A percentile compares a stretch with the other conserved stretches of the same genome.
phyloP scores from a whole-genome alignment of 2,888 invertebrate genomes.

The Chloromyia formosa region DNA sequence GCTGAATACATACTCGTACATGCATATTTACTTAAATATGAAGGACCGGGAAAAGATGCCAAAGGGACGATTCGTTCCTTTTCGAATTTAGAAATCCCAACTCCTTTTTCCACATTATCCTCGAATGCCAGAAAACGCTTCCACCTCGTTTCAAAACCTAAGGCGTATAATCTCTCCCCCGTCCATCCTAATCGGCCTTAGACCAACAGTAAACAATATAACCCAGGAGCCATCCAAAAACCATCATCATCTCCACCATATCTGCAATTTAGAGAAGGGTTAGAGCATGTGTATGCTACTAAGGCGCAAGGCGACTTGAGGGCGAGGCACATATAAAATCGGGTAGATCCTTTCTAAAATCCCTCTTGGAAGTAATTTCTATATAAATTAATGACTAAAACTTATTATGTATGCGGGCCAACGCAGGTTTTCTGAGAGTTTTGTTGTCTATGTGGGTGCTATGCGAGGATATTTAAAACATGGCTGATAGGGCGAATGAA shows the following conservation, averaged over 20 bases:
- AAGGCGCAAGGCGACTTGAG: constrained; percentile 29
- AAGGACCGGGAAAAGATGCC: not conserved
- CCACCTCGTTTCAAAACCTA: constrained; percentile 13
- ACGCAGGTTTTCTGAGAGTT: constrained; percentile 44
- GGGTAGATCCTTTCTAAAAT: constrained; percentile 44
- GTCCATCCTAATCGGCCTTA: constrained; percentile 22
- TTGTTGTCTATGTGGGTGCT: constrained; percentile 37
- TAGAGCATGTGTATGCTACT: constrained; percentile 3
- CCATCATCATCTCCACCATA: constrained; percentile 42
- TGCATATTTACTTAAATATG: constrained; percentile 4
- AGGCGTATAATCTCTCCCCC: constrained; percentile 3
- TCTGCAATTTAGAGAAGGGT: constrained; percentile 41
- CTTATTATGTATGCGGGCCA: constrained; percentile 51
- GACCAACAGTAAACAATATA: constrained; percentile 2
- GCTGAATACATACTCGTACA: no score
- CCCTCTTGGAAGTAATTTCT: constrained; percentile 49
- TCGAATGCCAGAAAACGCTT: not conserved
- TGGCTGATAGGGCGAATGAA: not conserved
- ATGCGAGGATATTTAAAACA: not conserved
- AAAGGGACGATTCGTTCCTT: constrained; percentile 24
- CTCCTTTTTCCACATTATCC: constrained; percentile 2
- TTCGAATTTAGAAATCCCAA: constrained; percentile 42
- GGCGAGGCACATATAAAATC: constrained; percentile 12
- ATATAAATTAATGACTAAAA: constrained; percentile 52
- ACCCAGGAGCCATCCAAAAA: constrained; percentile 26